Percentiles rank a stretch among this genome's conserved stretches.
These are phyloP conservation scores for Amiota mariae DNA, from an alignment of 2,888 invertebrate species.

Conservation along the genomic window DNA sequence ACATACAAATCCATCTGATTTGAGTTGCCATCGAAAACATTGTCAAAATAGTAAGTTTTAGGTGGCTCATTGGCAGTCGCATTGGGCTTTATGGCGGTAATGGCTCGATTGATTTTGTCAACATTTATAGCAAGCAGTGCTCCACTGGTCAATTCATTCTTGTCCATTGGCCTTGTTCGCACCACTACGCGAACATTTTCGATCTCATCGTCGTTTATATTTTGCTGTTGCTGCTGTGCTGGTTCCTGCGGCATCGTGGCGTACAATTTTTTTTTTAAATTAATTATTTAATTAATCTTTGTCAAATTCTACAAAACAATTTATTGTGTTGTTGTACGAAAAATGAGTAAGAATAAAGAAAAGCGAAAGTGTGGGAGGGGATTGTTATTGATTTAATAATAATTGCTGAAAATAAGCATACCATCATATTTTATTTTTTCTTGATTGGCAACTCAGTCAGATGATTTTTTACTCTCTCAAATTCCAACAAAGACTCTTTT, in stretches of 20 bases:
- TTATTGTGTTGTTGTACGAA: too few relatives aligned
- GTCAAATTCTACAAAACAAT: too few relatives aligned
- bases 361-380: too few relatives aligned
- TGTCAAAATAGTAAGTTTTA: conserved; percentile 95
- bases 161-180: conserved; percentile 92
- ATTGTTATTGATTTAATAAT: too few relatives aligned
- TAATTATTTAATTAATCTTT: too few relatives aligned
- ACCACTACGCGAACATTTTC: conserved; percentile 98
- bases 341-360: too few relatives aligned
- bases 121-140: conserved; percentile 84
- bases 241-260: conserved; percentile 60
- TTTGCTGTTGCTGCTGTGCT: conserved; percentile 53
- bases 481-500: too few relatives aligned
- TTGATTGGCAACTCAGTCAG: too few relatives aligned
- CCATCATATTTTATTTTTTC: too few relatives aligned
- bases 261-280: too few relatives aligned
- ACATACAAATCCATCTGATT: conserved; percentile 93
- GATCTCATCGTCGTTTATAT: conserved; percentile 76
- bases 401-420: too few relatives aligned
- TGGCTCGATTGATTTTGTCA: conserved; percentile 83
- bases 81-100: conserved; percentile 85
- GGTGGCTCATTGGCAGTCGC: conserved; percentile 83
- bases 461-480: too few relatives aligned
- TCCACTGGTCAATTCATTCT: conserved; percentile 84
- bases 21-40: conserved; percentile 90